Base-by-base conservation (phyloP, 30 jellyfish, hydroid and myxozoan genomes). In the Hydractinia echinata region DNA sequence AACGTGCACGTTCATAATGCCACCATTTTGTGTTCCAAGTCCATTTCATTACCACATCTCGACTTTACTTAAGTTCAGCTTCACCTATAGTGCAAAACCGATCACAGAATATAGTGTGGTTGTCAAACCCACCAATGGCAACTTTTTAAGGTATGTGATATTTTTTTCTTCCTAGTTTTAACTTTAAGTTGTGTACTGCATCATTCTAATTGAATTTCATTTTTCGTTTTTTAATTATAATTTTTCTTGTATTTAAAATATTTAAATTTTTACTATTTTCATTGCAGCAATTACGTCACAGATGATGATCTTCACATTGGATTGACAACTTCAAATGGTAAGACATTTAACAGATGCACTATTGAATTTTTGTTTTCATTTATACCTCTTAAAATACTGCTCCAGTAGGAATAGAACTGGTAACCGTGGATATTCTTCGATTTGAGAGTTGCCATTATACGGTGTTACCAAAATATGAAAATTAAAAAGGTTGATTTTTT, bases 21-120 rank as follows among this genome's bases (percentile, higher is more conserved):
- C 74, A 13, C 74, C 74, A 64, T 64, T 64, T 64, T 64, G 74
- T 64, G 10, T 64, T n/a, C 74, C 74, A n/a, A 6, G 74, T 64
- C 74, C 74, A 64, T 64, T 64, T 51, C 74, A 64, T 13, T 64
- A n/a, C 39, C 74, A 64, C 39, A n/a, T 64, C 4, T 64, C 74
- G 19, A 64, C 74, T 64, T 64, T 64, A 51, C 51, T 64, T 7
- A 13, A 44, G 16, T 64, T 51, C 7, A 51, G 16, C 4, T 7
- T 0, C 18, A 6, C 51, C 18, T 13, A 64, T 64, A 64, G 39
- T 13, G 51, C 19, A 58, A 13, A 16, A 58, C 69, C 19, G 10
- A 64, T 64, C 9, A 64, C 19, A 4, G 19, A 44, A 64, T 64
- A 51, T 6, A 64, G 74, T 64, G 74, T 64, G 9, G 74, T 64